Evolutionary conservation across 2,113 vertebrate species (phyloP).

Genomic region (Periophthalmodon schlosseri): DNA sequence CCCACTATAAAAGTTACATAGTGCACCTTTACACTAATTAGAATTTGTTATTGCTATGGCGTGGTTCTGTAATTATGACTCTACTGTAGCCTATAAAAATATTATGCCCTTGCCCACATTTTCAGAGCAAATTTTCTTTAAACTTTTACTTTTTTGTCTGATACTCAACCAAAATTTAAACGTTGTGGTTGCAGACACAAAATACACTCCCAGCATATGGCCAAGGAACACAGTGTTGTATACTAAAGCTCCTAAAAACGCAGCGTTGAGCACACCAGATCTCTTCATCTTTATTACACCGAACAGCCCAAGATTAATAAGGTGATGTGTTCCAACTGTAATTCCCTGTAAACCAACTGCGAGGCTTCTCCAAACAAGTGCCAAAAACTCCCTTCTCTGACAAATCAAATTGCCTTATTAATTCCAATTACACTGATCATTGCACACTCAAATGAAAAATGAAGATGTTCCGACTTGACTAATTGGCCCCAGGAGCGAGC

Average conservation of each 20-base stretch:
- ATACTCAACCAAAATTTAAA: neutral
- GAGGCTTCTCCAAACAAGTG: constrained; percentile 72
- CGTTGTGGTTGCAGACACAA: neutral
- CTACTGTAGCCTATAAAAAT: no score
- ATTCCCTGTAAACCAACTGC: constrained; percentile 64
- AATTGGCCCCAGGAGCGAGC: constrained; percentile 82
- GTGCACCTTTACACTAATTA: no score
- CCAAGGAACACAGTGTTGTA: constrained; percentile 15
- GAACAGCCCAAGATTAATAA: constrained; percentile 58
- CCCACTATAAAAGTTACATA: no score
- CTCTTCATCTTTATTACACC: constrained; percentile 38
- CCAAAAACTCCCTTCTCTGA: constrained; percentile 74
- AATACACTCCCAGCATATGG: constrained; percentile 24
- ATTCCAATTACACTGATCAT: constrained; percentile 89
- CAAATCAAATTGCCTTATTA: constrained; percentile 82
- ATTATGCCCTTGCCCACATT: no score
- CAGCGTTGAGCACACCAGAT: constrained; percentile 33
- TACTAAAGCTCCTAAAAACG: constrained; percentile 19
- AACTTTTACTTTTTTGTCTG: neutral
- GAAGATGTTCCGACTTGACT: constrained; percentile 85
- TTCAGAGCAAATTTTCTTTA: no score
- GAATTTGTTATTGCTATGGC: no score
- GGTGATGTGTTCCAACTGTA: constrained; percentile 59
- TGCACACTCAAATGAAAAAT: constrained; percentile 87
- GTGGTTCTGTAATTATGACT: no score